Conservation (phyloP, 2,113 vertebrate species). For the Corythoichthys intestinalis region DNA sequence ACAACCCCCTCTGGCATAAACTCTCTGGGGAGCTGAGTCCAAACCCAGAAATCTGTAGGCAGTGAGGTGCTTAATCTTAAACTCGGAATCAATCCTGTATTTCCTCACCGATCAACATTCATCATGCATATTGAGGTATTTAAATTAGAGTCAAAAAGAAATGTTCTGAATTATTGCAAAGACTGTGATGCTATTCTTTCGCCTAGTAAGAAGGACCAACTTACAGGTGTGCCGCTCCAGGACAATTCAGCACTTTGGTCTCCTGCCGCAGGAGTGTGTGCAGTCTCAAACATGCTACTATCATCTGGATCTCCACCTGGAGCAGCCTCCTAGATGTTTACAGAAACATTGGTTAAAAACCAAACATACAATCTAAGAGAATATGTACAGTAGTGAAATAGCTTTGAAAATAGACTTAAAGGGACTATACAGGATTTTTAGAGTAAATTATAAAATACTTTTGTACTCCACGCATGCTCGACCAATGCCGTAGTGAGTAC, state of each 20-base stretch:
- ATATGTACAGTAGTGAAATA: background rate
- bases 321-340: constrained; percentile 48
- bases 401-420: too few species aligned
- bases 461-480: too few species aligned
- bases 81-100: background rate
- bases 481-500: too few species aligned
- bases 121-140: background rate
- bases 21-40: constrained; percentile 54
- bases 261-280: constrained; percentile 43
- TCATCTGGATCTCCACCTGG: constrained; percentile 78
- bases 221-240: constrained; percentile 60
- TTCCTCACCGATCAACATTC: background rate
- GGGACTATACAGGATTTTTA: too few species aligned
- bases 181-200: background rate
- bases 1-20: constrained; percentile 50
- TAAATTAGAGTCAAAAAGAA: background rate
- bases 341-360: constrained; percentile 5
- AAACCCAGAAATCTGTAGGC: constrained; percentile 50
- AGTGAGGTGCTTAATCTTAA: background rate
- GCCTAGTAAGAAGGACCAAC: constrained; percentile 10
- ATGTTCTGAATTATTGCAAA: background rate
- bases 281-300: constrained; percentile 52
- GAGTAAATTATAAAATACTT: too few species aligned
- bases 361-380: background rate
- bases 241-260: constrained; percentile 56